Evolutionary conservation across 2,797 vertebrate genomes (phyloP), one percentile per base, ranked within the genome.

Genomic region (Micromesistius poutassou): DNA sequence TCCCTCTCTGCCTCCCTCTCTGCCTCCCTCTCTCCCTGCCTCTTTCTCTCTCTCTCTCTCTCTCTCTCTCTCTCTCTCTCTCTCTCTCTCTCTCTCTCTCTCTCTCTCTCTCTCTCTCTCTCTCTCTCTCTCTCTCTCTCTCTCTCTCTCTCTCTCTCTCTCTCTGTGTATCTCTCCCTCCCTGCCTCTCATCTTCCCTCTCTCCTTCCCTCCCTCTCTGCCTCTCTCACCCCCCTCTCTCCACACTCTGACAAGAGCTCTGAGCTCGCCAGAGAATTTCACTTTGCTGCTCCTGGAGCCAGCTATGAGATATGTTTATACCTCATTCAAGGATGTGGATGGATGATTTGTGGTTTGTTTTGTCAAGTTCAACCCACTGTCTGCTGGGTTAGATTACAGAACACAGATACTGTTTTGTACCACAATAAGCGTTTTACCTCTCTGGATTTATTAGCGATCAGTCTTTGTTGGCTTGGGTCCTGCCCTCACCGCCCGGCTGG

Each of bases 311-410:
- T 22, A 25, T 62, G 55, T 62, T 25, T 62, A 62, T 8, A 62
- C n/a, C 5, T 62, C 55, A 25, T 62, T 55, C 16, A 14, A 19
- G 46, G 46, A 55, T 55, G 46, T 55, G 6, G 5, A 25, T 62
- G 55, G 55, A 62, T 62, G 55, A 62, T 62, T 62, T 62, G 55
- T 62, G 55, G 55, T 22, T 62, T n/a, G 55, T 62, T 62, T 25
- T 62, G 7, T 25, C 55, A 62, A 62, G 55, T 62, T 62, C 55
- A 62, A 25, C 50, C 50, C 50, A n/a, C 50, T 5, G 19, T n/a
- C 55, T n/a, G 50, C 46, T 22, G 16, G 46, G 40, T 22, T 14
- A n/a, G 46, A 55, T 22, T 55, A 46, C 42, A 46, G 42, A 4
- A 19, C 12, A 46, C 12, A 2, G 55, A 42, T 4, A 19, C 14